These are phyloP conservation scores for Andrena marginata DNA, from an alignment of 2,888 invertebrate species.

Conservation along the genomic window DNA sequence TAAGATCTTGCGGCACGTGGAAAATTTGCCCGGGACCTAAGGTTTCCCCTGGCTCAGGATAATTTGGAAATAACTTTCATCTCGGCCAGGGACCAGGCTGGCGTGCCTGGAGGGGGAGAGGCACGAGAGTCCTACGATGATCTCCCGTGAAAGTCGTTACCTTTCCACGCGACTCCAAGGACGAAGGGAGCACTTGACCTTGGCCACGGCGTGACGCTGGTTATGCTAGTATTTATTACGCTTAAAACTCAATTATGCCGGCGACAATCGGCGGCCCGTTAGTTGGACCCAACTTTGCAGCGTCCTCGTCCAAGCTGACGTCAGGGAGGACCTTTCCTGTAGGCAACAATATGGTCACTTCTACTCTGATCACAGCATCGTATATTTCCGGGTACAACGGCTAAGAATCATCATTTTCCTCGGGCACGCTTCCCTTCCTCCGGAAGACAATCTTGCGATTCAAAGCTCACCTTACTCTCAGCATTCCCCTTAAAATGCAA, in stretches of 20 bases:
- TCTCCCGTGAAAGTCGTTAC: conserved; percentile 57
- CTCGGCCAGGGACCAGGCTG: background rate
- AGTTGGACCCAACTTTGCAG: conserved; percentile 17
- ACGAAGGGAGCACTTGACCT: conserved; percentile 45
- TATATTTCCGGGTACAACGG: conserved; percentile 16
- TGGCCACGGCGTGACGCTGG: conserved; percentile 49
- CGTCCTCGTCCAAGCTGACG: conserved; percentile 7
- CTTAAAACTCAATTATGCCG: conserved; percentile 53
- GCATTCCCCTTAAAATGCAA: background rate
- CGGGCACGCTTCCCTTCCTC: too few relatives aligned
- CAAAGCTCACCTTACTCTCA: background rate
- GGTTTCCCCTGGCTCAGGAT: background rate
- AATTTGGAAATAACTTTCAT: conserved; percentile 22
- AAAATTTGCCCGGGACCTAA: background rate
- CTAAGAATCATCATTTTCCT: background rate
- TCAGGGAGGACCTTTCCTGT: conserved; percentile 19
- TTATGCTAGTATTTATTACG: conserved; percentile 63
- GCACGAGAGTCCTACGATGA: conserved; percentile 55
- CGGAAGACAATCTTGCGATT: background rate
- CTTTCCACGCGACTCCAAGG: conserved; percentile 57
- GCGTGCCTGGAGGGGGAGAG: conserved; percentile 31
- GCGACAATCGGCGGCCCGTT: conserved; percentile 48
- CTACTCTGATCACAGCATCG: conserved; percentile 7
- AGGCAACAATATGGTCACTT: background rate
- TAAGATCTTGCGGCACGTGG: background rate